These are phyloP conservation scores for Helogale parvula DNA, from an alignment of 2,113 vertebrate species.

Conservation along the genomic window DNA sequence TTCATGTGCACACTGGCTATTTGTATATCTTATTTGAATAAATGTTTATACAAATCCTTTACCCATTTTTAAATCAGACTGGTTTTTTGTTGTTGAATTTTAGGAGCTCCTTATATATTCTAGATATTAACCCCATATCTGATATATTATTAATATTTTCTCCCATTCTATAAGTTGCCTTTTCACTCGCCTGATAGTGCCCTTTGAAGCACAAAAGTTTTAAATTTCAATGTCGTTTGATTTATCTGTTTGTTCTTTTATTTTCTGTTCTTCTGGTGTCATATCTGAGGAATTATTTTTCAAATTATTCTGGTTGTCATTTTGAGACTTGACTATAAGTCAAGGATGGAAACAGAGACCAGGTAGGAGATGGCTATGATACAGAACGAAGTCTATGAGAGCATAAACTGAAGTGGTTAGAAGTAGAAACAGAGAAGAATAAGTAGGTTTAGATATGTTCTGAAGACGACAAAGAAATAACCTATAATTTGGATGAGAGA, in stretches of 20 bases:
- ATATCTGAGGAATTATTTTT: background rate
- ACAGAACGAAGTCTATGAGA: background rate
- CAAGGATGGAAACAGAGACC: background rate
- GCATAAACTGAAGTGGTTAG: background rate
- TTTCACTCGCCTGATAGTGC: background rate
- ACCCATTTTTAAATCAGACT: background rate
- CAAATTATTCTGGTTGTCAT: background rate
- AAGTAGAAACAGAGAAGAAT: background rate
- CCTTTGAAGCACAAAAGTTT: background rate
- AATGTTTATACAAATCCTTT: background rate
- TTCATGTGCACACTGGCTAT: background rate
- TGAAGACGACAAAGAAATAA: background rate
- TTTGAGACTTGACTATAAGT: background rate
- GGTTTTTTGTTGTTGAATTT: background rate
- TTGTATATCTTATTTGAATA: background rate
- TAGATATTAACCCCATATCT: background rate
- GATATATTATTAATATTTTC: background rate
- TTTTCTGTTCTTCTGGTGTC: background rate
- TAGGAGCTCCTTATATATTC: background rate
- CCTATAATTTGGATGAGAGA: background rate
- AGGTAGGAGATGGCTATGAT: background rate
- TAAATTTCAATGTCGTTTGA: background rate
- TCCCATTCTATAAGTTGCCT: background rate
- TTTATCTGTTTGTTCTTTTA: background rate
- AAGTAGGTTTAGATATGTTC: background rate